Conservation (phyloP, 2,113 vertebrate genomes). For the Bothrops jararaca region DNA sequence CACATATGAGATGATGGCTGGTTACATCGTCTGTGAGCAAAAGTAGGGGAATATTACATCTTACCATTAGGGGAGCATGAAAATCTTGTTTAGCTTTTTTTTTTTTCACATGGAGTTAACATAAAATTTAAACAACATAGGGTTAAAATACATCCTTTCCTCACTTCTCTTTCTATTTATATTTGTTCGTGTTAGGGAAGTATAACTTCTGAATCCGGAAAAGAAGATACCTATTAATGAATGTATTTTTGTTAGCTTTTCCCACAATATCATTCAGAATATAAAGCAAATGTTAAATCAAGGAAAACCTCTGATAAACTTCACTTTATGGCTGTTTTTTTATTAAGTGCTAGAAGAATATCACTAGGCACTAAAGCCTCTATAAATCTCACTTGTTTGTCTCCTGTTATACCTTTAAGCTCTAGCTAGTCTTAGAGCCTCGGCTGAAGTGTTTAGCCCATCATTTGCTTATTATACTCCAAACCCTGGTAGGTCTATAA, state of each 20-base stretch:
- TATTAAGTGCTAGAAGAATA: not conserved
- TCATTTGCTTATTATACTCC: no score
- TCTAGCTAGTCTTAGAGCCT: not conserved
- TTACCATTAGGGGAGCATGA: not conserved
- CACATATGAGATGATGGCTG: not conserved
- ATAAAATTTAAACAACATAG: not conserved
- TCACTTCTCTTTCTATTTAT: not conserved
- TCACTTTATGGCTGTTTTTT: not conserved
- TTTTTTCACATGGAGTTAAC: not conserved
- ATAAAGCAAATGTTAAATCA: not conserved
- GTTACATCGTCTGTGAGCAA: not conserved
- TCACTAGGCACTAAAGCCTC: not conserved
- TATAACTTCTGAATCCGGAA: not conserved
- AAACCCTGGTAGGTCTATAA: no score
- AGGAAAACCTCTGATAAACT: not conserved
- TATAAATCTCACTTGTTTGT: not conserved
- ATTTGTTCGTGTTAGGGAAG: not conserved
- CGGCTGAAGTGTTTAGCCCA: no score
- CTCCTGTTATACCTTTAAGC: not conserved
- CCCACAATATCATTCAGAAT: not conserved
- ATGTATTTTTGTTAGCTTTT: not conserved
- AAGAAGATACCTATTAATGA: not conserved
- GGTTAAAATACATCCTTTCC: not conserved
- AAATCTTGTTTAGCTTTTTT: not conserved
- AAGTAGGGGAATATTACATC: not conserved